A percentile compares a stretch with the other conserved stretches of the same genome.
These are phyloP conservation scores for Platycnemis pennipes DNA, from an alignment of 2,888 invertebrate species.

Conservation along the genomic window DNA sequence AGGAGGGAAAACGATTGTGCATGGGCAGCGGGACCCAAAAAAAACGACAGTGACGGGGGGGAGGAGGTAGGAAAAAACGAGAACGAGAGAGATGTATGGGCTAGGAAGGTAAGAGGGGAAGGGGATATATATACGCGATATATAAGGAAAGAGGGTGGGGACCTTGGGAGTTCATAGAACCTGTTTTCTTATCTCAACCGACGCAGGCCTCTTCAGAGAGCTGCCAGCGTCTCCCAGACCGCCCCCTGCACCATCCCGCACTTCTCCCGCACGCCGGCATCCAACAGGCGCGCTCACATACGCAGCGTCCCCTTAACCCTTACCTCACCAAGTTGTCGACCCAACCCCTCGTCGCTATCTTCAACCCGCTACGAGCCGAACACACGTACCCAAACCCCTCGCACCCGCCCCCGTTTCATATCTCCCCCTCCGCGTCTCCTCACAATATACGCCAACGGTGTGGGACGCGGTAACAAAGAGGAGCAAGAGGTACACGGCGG, in stretches of 20 bases:
- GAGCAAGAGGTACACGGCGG: neutral
- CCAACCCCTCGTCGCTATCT: neutral
- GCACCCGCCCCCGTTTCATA: neutral
- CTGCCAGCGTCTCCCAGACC: neutral
- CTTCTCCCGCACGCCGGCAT: neutral
- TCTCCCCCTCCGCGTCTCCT: neutral
- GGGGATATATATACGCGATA: neutral
- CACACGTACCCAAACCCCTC: neutral
- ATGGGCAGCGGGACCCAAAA: neutral
- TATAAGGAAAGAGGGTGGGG: neutral
- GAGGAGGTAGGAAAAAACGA: neutral
- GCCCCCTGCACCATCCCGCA: neutral
- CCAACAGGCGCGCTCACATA: neutral
- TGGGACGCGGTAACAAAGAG: neutral
- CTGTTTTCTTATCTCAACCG: slow-evolving; percentile 43
- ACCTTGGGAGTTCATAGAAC: slow-evolving; percentile 25
- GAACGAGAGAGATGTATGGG: neutral
- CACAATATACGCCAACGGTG: neutral
- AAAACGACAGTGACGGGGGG: neutral
- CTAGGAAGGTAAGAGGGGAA: neutral
- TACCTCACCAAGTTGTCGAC: neutral
- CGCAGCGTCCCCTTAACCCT: neutral
- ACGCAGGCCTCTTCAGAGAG: slow-evolving; percentile 9
- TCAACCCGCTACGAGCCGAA: neutral
- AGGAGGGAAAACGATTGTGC: neutral